Conservation (phyloP, 1,140 invertebrate genomes). For the Magallana angulata region DNA sequence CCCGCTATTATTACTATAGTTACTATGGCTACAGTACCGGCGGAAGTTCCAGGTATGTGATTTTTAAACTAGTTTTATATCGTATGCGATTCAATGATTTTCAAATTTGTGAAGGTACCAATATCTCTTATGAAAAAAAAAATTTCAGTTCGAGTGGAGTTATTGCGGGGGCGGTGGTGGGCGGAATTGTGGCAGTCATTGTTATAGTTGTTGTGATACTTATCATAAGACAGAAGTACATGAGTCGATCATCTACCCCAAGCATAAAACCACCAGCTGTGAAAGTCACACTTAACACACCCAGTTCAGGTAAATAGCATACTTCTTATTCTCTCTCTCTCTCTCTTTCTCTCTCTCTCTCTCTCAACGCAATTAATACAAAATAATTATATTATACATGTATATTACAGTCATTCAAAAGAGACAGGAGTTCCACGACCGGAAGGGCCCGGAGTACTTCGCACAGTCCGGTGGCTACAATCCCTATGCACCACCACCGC, state of each 20-base stretch:
- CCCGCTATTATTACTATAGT: constrained; percentile 35
- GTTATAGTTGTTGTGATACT: too few species aligned
- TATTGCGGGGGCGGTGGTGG: too few species aligned
- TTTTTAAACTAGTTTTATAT: not conserved
- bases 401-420: constrained; percentile 25
- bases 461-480: not conserved
- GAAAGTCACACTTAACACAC: too few species aligned
- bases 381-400: not conserved
- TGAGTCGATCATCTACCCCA: too few species aligned
- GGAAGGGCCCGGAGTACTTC: not conserved
- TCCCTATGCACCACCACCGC: not conserved
- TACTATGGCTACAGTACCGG: constrained; percentile 3
- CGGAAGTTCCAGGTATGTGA: not conserved
- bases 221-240: too few species aligned
- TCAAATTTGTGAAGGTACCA: too few species aligned
- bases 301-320: not conserved
- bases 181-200: too few species aligned
- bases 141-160: too few species aligned
- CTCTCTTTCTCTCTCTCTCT: not conserved
- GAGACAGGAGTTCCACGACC: not conserved
- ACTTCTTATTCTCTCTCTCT: not conserved
- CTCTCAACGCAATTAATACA: not conserved
- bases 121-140: too few species aligned
- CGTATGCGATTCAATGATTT: too few species aligned
- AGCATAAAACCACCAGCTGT: not conserved